Evolutionary conservation across 92 coral and sea anemone species (phyloP).

Genomic region (Actinostola sp.): DNA sequence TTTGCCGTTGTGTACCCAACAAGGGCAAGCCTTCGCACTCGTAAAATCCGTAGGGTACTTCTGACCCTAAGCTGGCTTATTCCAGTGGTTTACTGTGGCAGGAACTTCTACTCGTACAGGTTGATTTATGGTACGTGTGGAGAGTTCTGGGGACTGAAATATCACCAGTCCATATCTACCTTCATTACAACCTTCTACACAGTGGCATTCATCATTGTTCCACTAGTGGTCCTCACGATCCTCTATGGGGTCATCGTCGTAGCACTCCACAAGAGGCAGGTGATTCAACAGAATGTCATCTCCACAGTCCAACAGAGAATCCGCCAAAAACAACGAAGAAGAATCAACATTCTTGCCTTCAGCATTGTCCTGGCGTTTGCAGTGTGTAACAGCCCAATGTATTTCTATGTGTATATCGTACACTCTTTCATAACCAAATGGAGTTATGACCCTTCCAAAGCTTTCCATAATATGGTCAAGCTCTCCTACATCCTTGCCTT

Average conservation of each 20-base stretch:
- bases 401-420: neutral
- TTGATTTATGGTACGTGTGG: neutral
- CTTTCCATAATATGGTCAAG: neutral
- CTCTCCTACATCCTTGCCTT: neutral
- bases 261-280: constrained; percentile 16
- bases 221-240: neutral
- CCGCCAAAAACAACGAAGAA: constrained; percentile 23
- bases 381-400: constrained; percentile 24
- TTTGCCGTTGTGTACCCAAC: constrained; percentile 44
- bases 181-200: neutral
- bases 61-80: neutral
- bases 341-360: constrained; percentile 23
- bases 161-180: neutral
- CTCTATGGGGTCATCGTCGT: constrained; percentile 13
- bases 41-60: constrained; percentile 8
- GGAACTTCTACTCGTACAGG: neutral
- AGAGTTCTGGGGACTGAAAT: constrained; percentile 3
- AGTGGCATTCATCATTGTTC: neutral
- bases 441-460: neutral
- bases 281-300: neutral
- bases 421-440: constrained; percentile 7
- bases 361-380: constrained; percentile 27
- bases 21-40: constrained; percentile 1
- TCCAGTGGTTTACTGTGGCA: neutral
- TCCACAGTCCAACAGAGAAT: neutral